Evolutionary conservation across 2,888 invertebrate species (phyloP).

Genomic region (Phengaris alcon): DNA sequence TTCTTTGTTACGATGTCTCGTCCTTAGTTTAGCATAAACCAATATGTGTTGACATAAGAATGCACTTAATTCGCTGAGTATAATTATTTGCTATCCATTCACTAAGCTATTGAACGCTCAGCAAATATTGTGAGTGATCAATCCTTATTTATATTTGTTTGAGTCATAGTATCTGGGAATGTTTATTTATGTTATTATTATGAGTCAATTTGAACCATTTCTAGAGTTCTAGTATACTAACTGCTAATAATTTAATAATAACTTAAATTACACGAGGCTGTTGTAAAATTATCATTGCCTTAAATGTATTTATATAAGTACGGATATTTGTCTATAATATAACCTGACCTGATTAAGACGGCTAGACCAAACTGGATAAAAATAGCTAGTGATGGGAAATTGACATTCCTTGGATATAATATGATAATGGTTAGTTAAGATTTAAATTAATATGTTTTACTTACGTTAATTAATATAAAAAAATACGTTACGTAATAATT

Average conservation of each 20-base stretch:
- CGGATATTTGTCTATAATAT: too few species aligned
- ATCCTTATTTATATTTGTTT: neutral
- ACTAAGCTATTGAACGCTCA: neutral
- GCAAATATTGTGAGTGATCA: neutral
- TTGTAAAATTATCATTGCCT: neutral
- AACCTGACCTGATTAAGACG: too few species aligned
- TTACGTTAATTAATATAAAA: too few species aligned
- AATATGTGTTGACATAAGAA: constrained; percentile 15
- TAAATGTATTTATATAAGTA: too few species aligned
- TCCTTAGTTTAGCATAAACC: constrained; percentile 4
- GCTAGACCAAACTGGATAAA: too few species aligned
- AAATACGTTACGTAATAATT: too few species aligned
- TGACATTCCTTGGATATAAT: too few species aligned
- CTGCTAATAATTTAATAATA: neutral
- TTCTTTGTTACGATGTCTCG: neutral
- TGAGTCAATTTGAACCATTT: neutral
- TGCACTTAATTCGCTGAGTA: neutral
- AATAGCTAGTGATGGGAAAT: too few species aligned
- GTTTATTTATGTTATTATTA: neutral
- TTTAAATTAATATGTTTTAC: too few species aligned
- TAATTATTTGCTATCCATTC: neutral
- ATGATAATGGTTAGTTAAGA: too few species aligned
- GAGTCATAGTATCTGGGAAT: neutral
- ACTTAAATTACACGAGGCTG: neutral
- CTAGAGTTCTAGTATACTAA: neutral